phyloP scores from a whole-genome alignment of 1,140 invertebrate species.

The Platorchestia sp. region DNA sequence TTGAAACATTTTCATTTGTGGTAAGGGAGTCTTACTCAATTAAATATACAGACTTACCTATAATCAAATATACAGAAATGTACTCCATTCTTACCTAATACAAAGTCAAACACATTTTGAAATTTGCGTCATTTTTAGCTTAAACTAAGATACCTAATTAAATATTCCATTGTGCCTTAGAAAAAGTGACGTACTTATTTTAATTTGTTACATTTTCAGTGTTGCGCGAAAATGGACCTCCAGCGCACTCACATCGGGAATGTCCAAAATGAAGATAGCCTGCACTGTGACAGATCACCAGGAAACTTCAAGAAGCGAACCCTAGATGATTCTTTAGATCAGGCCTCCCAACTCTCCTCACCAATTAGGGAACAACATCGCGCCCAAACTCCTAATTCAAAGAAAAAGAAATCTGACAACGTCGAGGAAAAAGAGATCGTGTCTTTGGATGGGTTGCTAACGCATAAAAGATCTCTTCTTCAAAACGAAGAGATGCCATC shows the following conservation, averaged over 20 bases:
- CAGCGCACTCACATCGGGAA: background rate
- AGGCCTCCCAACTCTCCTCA: background rate
- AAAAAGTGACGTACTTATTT: no score
- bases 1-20: no score
- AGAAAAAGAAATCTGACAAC: background rate
- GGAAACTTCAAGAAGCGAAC: background rate
- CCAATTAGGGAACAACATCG: background rate
- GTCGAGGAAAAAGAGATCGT: background rate
- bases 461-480: background rate
- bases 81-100: no score
- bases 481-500: background rate
- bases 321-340: background rate
- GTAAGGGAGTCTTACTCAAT: no score
- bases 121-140: no score
- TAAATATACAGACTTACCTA: no score
- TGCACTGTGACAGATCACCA: background rate
- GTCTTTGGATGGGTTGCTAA: no score
- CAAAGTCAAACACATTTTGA: no score
- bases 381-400: background rate
- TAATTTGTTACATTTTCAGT: background rate
- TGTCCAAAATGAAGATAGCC: background rate
- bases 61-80: no score
- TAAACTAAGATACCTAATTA: no score
- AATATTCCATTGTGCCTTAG: no score
- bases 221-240: background rate